Percentiles rank a stretch among this genome's conserved stretches.
These are phyloP conservation scores for Oryctes rhinoceros DNA, from an alignment of 1,140 invertebrate genomes.

Conservation along the genomic window DNA sequence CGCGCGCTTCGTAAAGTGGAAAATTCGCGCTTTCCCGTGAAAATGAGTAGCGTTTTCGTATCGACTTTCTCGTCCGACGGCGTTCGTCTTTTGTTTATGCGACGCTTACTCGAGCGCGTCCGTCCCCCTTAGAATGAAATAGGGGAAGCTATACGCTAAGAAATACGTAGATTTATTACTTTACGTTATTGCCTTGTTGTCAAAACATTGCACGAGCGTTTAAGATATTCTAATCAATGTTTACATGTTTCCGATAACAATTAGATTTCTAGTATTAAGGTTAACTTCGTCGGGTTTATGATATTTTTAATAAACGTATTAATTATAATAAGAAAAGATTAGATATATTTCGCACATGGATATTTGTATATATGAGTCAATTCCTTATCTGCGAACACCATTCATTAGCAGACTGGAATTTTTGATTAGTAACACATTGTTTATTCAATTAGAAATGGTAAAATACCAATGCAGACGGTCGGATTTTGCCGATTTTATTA, in stretches of 20 bases:
- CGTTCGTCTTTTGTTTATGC: constrained; percentile 30
- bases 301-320: no score
- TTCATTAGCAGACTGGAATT: no score
- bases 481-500: no score
- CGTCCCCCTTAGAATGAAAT: constrained; percentile 13
- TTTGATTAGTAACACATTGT: no score
- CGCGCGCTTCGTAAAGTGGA: neutral
- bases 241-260: neutral
- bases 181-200: neutral
- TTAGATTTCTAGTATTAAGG: neutral
- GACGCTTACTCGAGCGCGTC: constrained; percentile 18
- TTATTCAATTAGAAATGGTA: no score
- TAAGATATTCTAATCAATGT: neutral
- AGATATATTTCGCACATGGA: no score
- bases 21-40: neutral
- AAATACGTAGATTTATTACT: neutral
- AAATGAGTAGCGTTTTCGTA: constrained; percentile 8
- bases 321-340: no score
- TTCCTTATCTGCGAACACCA: no score
- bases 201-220: neutral
- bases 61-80: constrained; percentile 30
- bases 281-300: no score
- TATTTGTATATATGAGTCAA: no score
- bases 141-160: neutral
- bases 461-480: no score